These are phyloP conservation scores for Strigamia maritima DNA, from an alignment of 2,888 invertebrate genomes.

Conservation along the genomic window DNA sequence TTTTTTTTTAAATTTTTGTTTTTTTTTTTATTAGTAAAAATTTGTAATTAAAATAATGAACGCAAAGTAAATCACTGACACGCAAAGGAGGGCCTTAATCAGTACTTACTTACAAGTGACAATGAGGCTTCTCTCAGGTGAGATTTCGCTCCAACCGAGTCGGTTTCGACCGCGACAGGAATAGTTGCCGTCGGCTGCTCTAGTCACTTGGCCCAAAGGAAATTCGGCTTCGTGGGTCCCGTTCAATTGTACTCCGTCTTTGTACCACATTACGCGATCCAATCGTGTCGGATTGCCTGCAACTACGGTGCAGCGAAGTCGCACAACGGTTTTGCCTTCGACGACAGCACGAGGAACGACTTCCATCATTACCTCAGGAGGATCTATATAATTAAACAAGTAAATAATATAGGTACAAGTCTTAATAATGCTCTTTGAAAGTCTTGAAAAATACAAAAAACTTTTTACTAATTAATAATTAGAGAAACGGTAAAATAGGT, in stretches of 20 bases:
- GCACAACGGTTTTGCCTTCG: slow-evolving; percentile 76
- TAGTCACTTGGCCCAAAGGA: slow-evolving; percentile 76
- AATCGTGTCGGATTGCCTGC: slow-evolving; percentile 70
- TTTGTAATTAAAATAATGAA: slow-evolving; percentile 1
- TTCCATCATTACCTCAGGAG: slow-evolving; percentile 67
- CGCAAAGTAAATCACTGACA: neutral
- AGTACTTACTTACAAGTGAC: slow-evolving; percentile 68
- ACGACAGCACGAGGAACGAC: slow-evolving; percentile 71
- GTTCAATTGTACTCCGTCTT: slow-evolving; percentile 76
- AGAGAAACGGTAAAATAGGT: no score
- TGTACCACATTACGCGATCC: slow-evolving; percentile 80
- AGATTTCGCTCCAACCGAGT: slow-evolving; percentile 82
- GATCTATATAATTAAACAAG: slow-evolving; percentile 60
- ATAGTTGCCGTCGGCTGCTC: slow-evolving; percentile 89
- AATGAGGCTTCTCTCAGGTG: slow-evolving; percentile 71
- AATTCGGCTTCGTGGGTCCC: slow-evolving; percentile 82
- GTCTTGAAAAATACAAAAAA: no score
- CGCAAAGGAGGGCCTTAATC: neutral
- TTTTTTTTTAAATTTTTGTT: no score
- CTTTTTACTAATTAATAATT: no score
- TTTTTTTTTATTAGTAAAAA: no score
- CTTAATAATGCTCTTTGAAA: neutral
- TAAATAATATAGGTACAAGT: neutral
- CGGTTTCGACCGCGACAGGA: slow-evolving; percentile 85
- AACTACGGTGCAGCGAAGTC: slow-evolving; percentile 73